Conservation (phyloP, 1,140 invertebrate species). For the Bemisia tabaci region DNA sequence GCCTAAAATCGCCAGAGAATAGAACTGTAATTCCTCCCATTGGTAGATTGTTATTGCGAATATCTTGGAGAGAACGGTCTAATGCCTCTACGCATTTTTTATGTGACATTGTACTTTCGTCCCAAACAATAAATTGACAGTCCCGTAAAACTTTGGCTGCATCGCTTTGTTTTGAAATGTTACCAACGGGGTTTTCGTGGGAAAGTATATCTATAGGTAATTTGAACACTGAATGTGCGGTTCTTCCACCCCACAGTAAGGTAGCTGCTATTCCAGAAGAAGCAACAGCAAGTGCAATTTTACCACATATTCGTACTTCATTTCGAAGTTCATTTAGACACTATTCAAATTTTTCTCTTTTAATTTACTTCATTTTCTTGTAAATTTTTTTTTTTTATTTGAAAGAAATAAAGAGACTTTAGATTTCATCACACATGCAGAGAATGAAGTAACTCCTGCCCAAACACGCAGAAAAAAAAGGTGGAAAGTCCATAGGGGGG, state of each 20-base stretch:
- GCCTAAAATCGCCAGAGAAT: constrained; percentile 27
- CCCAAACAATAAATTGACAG: not conserved
- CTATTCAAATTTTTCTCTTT: too few species aligned
- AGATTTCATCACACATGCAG: too few species aligned
- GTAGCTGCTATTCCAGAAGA: constrained; percentile 33
- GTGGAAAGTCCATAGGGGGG: too few species aligned
- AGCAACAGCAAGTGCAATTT: constrained; percentile 27
- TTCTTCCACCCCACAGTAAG: constrained; percentile 29
- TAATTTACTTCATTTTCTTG: too few species aligned
- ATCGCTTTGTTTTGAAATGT: constrained; percentile 20
- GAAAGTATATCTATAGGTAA: constrained; percentile 23
- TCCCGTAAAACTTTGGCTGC: constrained; percentile 19
- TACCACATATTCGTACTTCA: constrained; percentile 16
- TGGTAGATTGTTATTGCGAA: constrained; percentile 16
- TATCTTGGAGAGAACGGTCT: constrained; percentile 20
- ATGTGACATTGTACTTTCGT: constrained; percentile 6
- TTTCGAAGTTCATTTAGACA: too few species aligned
- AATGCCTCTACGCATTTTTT: constrained; percentile 16
- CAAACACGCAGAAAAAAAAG: too few species aligned
- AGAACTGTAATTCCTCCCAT: constrained; percentile 23
- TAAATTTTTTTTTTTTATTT: too few species aligned
- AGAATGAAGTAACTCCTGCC: too few species aligned
- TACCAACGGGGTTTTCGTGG: constrained; percentile 17
- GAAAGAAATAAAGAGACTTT: too few species aligned
- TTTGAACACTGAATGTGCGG: constrained; percentile 31